These are phyloP conservation scores for Tachypleus tridentatus DNA, from an alignment of 1,140 invertebrate genomes.

Conservation along the genomic window DNA sequence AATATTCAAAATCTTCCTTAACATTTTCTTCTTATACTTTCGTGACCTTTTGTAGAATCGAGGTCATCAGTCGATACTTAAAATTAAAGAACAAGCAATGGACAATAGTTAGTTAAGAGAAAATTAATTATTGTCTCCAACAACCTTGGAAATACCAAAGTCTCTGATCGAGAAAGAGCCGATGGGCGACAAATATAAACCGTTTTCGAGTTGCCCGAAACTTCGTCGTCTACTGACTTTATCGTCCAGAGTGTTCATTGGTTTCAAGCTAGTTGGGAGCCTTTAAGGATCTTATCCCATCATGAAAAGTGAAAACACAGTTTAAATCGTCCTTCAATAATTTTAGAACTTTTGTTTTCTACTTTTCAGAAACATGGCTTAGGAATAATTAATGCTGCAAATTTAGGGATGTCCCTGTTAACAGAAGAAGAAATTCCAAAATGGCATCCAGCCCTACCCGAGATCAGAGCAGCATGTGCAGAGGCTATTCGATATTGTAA, in stretches of 20 bases:
- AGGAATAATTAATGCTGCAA: conserved; percentile 69
- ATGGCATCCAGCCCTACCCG: conserved; percentile 68
- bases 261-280: background rate
- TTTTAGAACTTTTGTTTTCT: conserved; percentile 19
- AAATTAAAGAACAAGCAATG: too few species aligned
- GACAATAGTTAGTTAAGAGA: too few species aligned
- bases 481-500: conserved; percentile 33
- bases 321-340: conserved; percentile 2
- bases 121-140: too few species aligned
- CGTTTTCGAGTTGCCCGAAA: background rate
- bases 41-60: too few species aligned
- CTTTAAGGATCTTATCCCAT: background rate
- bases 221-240: background rate
- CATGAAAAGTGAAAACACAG: background rate
- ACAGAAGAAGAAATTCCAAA: conserved; percentile 45
- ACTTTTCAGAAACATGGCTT: conserved; percentile 49
- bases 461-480: conserved; percentile 46
- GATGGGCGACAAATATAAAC: background rate
- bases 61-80: too few species aligned
- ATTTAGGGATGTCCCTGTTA: conserved; percentile 66
- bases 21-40: too few species aligned
- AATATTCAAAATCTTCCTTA: too few species aligned
- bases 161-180: background rate
- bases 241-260: background rate
- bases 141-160: too few species aligned